Conservation (phyloP, 2,113 vertebrate species). For the Alectura lathami region DNA sequence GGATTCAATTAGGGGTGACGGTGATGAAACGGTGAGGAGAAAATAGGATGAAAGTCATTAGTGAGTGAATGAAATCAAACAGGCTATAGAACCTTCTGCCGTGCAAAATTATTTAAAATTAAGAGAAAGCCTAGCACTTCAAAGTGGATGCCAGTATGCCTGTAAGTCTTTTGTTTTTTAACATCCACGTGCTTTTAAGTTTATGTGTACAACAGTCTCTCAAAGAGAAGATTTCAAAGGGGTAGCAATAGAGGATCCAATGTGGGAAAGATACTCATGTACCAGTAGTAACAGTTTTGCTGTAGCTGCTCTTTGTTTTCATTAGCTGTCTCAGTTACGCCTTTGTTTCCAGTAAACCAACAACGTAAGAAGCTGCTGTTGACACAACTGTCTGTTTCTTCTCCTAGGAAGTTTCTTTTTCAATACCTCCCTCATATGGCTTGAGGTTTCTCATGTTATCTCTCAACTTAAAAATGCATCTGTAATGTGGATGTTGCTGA, state of each 20-base stretch:
- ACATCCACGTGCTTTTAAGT: neutral
- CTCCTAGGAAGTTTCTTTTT: neutral
- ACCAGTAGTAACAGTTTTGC: neutral
- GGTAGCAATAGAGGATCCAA: neutral
- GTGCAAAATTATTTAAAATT: neutral
- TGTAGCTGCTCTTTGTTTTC: neutral
- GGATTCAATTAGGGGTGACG: neutral
- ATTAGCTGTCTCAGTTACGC: neutral
- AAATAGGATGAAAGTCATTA: neutral
- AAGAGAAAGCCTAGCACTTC: neutral
- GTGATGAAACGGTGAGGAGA: neutral
- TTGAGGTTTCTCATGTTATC: neutral
- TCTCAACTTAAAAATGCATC: neutral
- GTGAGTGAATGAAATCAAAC: neutral
- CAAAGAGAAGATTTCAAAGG: neutral
- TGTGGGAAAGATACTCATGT: neutral
- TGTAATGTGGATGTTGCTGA: neutral
- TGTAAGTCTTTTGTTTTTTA: neutral
- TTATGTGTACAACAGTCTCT: neutral
- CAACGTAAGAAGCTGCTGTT: neutral
- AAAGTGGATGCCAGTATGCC: neutral
- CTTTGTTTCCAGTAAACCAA: constrained; percentile 17
- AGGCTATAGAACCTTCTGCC: neutral
- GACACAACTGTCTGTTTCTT: neutral
- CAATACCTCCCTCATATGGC: neutral